phyloP scores from a whole-genome alignment of 2,888 invertebrate genomes.

The Julus scanicus region DNA sequence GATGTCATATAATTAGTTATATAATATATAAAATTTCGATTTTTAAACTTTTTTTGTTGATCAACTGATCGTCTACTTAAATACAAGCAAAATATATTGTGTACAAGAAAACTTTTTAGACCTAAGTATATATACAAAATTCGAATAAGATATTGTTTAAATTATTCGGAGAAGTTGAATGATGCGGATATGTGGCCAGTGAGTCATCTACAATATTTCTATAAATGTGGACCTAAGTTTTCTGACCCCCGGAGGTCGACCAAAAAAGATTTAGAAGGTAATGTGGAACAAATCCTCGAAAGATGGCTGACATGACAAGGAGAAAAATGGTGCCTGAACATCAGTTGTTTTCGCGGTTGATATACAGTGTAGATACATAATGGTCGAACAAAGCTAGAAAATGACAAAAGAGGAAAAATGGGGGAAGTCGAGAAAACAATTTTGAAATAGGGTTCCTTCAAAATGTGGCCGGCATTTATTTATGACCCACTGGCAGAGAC shows the following conservation, averaged over 20 bases:
- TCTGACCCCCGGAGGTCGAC: neutral
- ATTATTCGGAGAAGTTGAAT: no score
- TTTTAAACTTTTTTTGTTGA: no score
- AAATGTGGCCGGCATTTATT: neutral
- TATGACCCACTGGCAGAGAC: constrained; percentile 1
- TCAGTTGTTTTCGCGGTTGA: neutral
- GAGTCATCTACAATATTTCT: no score
- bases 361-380: neutral
- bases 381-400: neutral
- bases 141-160: no score
- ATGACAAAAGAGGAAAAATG: neutral
- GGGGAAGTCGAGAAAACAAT: neutral
- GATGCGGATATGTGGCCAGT: no score
- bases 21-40: neutral
- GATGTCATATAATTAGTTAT: neutral
- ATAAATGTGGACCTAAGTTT: neutral
- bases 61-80: no score
- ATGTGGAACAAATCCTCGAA: neutral
- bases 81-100: no score
- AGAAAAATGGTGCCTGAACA: neutral
- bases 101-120: no score
- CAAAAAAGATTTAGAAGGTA: neutral
- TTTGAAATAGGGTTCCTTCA: constrained; percentile 9
- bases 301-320: neutral
- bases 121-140: no score